These are phyloP conservation scores for Amblyjoppa proteus DNA, from an alignment of 2,888 invertebrate genomes.

Conservation along the genomic window DNA sequence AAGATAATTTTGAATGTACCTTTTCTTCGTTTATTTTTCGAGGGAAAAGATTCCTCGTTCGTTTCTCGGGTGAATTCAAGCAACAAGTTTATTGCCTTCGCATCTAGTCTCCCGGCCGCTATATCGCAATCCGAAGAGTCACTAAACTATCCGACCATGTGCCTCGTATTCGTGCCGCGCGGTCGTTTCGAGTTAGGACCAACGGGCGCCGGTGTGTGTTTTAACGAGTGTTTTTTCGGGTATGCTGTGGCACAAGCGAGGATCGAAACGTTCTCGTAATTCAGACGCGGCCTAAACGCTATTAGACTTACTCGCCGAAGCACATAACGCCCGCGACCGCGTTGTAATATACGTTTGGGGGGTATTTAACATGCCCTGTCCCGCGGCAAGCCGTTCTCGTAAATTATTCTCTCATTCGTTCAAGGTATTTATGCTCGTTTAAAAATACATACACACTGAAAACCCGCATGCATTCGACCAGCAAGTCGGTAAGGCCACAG, in stretches of 20 bases:
- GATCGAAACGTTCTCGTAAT: constrained; percentile 50
- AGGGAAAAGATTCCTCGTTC: too few relatives aligned
- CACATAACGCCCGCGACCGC: constrained; percentile 32
- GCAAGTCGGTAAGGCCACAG: background rate
- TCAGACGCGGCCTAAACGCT: constrained; percentile 52
- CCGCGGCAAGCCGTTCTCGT: constrained; percentile 51
- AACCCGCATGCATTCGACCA: background rate
- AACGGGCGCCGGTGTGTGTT: constrained; percentile 37
- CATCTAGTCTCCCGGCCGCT: background rate
- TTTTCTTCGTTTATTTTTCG: too few relatives aligned
- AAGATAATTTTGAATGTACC: too few relatives aligned
- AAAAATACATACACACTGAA: constrained; percentile 42
- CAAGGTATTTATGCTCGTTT: constrained; percentile 20
- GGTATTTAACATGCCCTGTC: constrained; percentile 15
- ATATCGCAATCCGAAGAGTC: constrained; percentile 16
- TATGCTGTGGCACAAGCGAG: constrained; percentile 36
- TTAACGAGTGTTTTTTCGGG: constrained; percentile 35
- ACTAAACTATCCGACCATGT: constrained; percentile 23
- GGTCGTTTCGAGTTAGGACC: constrained; percentile 37
- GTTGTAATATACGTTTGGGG: constrained; percentile 19
- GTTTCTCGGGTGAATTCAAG: constrained; percentile 6
- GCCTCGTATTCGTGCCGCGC: constrained; percentile 14
- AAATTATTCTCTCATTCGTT: constrained; percentile 54
- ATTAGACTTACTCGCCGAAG: constrained; percentile 27
- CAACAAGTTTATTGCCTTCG: constrained; percentile 14